Base-by-base conservation (phyloP, 2,797 vertebrate species). In the Vireo griseus region DNA sequence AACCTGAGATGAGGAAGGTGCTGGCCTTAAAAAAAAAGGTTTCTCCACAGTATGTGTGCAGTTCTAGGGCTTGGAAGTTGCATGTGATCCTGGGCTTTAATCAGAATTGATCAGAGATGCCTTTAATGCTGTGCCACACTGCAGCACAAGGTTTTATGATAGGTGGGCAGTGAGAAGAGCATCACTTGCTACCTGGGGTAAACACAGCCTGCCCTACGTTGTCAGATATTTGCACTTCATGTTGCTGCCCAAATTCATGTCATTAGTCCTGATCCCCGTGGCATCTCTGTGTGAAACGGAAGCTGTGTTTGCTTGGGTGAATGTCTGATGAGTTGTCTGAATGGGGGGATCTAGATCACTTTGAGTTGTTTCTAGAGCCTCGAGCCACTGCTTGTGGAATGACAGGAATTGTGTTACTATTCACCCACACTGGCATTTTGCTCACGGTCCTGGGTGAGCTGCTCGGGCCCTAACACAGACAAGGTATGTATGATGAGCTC, bases 281-380 rank as follows among this genome's bases (percentile, higher is more conserved):
- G 28, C 22, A 66, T 77, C 20, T 47, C 52, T 63, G 28, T 28
- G 57, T 72, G 83, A 90, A 52, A 37, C 5, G 21, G 37, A 66
- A 82, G 66, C 73, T 58, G 1, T 6, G 0, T 45, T 59, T 68
- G 13, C 37, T n/a, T 59, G 57, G n/a, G 31, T 33, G 25, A 0
- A 0, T 28, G 28, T 24, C 21, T 68, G 35, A 3, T 50, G 48
- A 74, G 21, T 55, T 77, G 8, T 81, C 31, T 73, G 40, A 68
- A 39, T 0, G 1, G 3, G 10, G 26, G 10, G 22, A 28, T 16
- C 0, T 5, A 68, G 26, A 55, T n/a, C 44, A 51, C 39, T 62
- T 21, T 6, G 66, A 57, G 9, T 10, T 0, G 0, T 79, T 73
- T 59, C 40, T 21, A 14, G 28, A 72, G 40, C 25, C 19, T 40